Percentiles rank a stretch among this genome's conserved stretches.
Conservation (phyloP, 2,113 vertebrate genomes). For the Peromyscus polionotus region DNA sequence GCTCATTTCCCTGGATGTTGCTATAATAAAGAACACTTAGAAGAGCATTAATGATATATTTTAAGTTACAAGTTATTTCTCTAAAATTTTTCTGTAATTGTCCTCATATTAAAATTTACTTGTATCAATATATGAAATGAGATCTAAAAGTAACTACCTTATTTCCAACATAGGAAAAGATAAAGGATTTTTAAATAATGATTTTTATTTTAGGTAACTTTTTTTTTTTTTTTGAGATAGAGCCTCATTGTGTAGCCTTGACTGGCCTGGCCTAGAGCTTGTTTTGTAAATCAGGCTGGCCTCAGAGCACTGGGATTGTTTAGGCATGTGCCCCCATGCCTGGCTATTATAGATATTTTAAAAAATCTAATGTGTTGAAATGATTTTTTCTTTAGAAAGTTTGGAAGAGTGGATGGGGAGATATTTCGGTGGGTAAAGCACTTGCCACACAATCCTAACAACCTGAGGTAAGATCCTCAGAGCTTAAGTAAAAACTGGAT, state of each 20-base stretch:
- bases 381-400: constrained; percentile 10
- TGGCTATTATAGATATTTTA: neutral
- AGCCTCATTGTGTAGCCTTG: neutral
- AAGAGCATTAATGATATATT: constrained; percentile 25
- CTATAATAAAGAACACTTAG: constrained; percentile 35
- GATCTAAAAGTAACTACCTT: constrained; percentile 32
- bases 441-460: neutral
- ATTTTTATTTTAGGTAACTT: neutral
- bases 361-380: constrained; percentile 11
- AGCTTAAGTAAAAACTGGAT: neutral
- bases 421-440: neutral
- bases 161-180: constrained; percentile 9
- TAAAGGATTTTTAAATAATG: neutral
- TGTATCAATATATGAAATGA: constrained; percentile 38
- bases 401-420: neutral
- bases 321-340: neutral
- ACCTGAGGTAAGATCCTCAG: neutral
- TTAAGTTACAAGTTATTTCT: constrained; percentile 26
- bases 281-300: neutral
- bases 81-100: constrained; percentile 35
- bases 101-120: constrained; percentile 33
- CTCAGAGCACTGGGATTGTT: neutral
- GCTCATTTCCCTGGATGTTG: neutral
- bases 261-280: neutral
- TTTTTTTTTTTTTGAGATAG: neutral